Conservation (phyloP, 2,797 vertebrate genomes). For the Furcifer pardalis region DNA sequence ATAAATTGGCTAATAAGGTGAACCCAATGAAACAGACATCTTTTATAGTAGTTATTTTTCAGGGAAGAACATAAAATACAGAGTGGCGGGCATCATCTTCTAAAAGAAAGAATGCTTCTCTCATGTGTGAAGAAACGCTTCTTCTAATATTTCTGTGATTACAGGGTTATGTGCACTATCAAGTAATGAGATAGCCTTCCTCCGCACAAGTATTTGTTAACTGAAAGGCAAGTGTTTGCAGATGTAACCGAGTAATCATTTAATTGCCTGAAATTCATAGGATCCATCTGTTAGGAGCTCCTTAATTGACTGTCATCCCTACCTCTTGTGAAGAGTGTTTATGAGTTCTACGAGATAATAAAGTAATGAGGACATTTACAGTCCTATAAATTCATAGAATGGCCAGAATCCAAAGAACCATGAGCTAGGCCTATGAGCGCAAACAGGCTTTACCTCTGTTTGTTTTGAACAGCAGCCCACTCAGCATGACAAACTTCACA, state of each 20-base stretch:
- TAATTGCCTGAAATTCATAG: not conserved
- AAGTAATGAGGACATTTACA: constrained; percentile 30
- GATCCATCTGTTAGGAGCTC: not conserved
- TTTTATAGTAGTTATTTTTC: not conserved
- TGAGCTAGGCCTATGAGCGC: constrained; percentile 13
- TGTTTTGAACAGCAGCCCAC: constrained; percentile 31
- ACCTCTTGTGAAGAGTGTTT: constrained; percentile 7
- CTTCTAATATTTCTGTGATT: not conserved
- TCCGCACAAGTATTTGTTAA: not conserved
- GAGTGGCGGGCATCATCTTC: not conserved
- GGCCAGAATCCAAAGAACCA: constrained; percentile 25
- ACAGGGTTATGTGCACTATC: not conserved
- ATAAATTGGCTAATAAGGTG: not conserved
- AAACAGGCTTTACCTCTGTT: not conserved
- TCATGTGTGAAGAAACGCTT: not conserved
- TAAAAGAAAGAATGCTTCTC: not conserved
- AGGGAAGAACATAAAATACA: not conserved
- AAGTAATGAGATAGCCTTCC: not conserved
- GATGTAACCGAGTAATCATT: not conserved
- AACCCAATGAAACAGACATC: not conserved
- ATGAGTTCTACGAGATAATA: constrained; percentile 20
- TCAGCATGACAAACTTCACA: not conserved
- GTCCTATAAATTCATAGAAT: constrained; percentile 25
- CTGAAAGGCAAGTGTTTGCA: not conserved
- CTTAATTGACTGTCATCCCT: not conserved